These are phyloP conservation scores for Rattus norvegicus DNA, from an alignment of 2,113 vertebrate genomes.

Conservation along the genomic window GRCr8 NC_086022.1:142028501-142029000, in stretches of 20 bases:
- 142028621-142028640: neutral
- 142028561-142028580: neutral
- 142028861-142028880: neutral
- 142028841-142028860: neutral
- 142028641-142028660: neutral
- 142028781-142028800: neutral
- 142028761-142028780: neutral
- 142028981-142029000: constrained; percentile 11
- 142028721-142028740: neutral
- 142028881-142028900: neutral
- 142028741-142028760: neutral
- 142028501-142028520: neutral
- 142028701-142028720: neutral
- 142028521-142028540: neutral
- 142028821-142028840: neutral
- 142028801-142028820: neutral
- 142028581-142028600: neutral
- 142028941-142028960: neutral
- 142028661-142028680: neutral
- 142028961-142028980: neutral
- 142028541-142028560: neutral
- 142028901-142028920: neutral
- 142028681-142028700: neutral
- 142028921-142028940: neutral
- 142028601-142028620: neutral